Base-by-base conservation (phyloP, 2,113 vertebrate genomes). In the Microtus richardsoni region DNA sequence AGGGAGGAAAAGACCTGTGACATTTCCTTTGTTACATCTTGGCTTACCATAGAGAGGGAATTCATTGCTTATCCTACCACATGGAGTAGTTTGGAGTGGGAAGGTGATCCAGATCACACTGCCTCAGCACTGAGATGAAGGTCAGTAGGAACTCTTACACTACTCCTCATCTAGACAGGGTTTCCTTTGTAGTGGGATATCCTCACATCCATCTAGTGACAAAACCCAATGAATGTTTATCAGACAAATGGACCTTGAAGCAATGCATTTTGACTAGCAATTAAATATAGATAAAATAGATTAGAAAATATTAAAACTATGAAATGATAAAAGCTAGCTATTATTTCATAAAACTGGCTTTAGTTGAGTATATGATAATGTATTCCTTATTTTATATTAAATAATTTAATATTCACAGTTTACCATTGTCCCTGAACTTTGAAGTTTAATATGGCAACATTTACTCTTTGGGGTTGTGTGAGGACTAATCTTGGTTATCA, bases 211-310 rank as follows among this genome's bases (percentile, higher is more conserved):
- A 3, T 24, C 44, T 14, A 70, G 64, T 85, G 24, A 19, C 64
- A 44, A 88, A 77, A 77, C 7, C 28, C 39, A 68, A 0, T 41
- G 13, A 62, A 0, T 41, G 17, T 82, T 85, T 94, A 89, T 79
- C 88, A 71, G 88, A 82, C 1, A 89, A 86, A 91, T 66, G 62
- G 36, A 84, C 30, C 71, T 85, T 94, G 26, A 92, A 68, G 30
- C 93, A 73, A 26, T 85, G 28, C 13, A 39, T 26, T 52, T 96
- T 91, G 26, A 52, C 11, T 68, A 75, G n/a, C 12, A 77, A 80
- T 80, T 39, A 88, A 82, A 64, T 58, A 41, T 41, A 77, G n/a
- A 88, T 70, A 17, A 89, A 82, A 62, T 73, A 88, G 9, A 60
- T 85, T 41, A 78, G 68, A 91, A 94, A 68, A 82, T 78, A 68